Evolutionary conservation across 1,140 invertebrate species (phyloP).

Genomic region (Drosophila guanche): DNA sequence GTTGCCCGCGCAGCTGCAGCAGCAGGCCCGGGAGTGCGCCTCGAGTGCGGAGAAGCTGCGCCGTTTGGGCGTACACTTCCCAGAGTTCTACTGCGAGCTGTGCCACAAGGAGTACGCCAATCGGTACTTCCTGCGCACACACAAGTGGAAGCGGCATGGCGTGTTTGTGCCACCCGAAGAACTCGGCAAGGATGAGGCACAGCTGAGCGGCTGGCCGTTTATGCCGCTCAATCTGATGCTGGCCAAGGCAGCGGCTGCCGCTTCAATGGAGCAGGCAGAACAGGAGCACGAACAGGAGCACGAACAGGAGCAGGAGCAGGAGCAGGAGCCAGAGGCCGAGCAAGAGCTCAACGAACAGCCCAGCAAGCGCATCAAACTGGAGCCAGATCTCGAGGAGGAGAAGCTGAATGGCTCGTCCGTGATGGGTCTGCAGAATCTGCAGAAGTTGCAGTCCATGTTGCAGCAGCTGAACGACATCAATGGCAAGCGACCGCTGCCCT

Average conservation of each 20-base stretch:
- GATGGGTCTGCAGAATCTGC: constrained; percentile 86
- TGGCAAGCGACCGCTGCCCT: constrained; percentile 85
- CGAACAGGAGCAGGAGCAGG: neutral
- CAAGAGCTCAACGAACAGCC: constrained; percentile 33
- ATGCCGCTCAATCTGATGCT: constrained; percentile 88
- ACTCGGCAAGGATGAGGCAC: constrained; percentile 61
- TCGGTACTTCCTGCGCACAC: constrained; percentile 96
- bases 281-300: constrained; percentile 28
- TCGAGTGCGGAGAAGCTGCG: constrained; percentile 88
- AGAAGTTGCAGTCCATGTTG: constrained; percentile 96
- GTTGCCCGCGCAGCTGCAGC: constrained; percentile 86
- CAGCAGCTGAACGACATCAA: constrained; percentile 92
- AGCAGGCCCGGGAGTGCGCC: constrained; percentile 87
- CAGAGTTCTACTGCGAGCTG: constrained; percentile 96
- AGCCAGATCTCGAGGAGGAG: constrained; percentile 46
- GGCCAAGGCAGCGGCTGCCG: constrained; percentile 74
- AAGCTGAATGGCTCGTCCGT: constrained; percentile 52
- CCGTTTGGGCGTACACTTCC: constrained; percentile 91
- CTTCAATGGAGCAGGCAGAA: constrained; percentile 21
- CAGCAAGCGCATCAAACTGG: constrained; percentile 72
- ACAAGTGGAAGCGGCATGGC: constrained; percentile 93
- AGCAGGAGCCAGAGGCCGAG: constrained; percentile 27
- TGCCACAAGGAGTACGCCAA: constrained; percentile 98
- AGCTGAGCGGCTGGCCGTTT: constrained; percentile 83
- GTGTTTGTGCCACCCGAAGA: constrained; percentile 86